A percentile compares a stretch with the other conserved stretches of the same genome.
These are phyloP conservation scores for Geopemphigus sp. DNA, from an alignment of 1,140 invertebrate species.

Conservation along the genomic window DNA sequence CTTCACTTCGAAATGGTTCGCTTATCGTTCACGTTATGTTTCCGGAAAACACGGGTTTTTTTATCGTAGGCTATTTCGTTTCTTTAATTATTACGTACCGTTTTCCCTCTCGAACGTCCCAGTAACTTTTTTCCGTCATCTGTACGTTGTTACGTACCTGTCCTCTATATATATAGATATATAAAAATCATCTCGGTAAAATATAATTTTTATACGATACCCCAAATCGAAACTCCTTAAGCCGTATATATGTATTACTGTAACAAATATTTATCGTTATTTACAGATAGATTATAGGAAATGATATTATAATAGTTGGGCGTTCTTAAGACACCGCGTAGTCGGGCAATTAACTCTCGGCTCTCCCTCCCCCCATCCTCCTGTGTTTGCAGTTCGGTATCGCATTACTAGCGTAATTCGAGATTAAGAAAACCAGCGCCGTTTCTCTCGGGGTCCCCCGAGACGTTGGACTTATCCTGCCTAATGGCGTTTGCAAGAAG, in stretches of 20 bases:
- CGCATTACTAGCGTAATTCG: conserved; percentile 17
- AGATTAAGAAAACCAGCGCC: not conserved
- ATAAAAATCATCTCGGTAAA: too few species aligned
- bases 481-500: conserved; percentile 17
- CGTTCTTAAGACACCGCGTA: conserved; percentile 3
- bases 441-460: not conserved
- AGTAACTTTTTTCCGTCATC: too few species aligned
- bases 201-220: not conserved
- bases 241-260: not conserved
- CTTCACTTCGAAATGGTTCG: not conserved
- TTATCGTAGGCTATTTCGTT: too few species aligned
- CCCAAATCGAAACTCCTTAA: not conserved
- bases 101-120: too few species aligned
- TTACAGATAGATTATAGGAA: not conserved
- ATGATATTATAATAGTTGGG: conserved; percentile 1
- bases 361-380: too few species aligned
- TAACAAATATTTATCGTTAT: not conserved
- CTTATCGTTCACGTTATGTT: too few species aligned
- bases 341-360: not conserved
- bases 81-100: too few species aligned
- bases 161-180: too few species aligned
- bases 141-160: too few species aligned
- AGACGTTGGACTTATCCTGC: conserved; percentile 43
- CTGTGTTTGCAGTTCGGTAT: conserved; percentile 26
- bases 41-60: too few species aligned